Evolutionary conservation across 2,888 invertebrate genomes (phyloP).

Genomic region (Drosophila meridionalis): DNA sequence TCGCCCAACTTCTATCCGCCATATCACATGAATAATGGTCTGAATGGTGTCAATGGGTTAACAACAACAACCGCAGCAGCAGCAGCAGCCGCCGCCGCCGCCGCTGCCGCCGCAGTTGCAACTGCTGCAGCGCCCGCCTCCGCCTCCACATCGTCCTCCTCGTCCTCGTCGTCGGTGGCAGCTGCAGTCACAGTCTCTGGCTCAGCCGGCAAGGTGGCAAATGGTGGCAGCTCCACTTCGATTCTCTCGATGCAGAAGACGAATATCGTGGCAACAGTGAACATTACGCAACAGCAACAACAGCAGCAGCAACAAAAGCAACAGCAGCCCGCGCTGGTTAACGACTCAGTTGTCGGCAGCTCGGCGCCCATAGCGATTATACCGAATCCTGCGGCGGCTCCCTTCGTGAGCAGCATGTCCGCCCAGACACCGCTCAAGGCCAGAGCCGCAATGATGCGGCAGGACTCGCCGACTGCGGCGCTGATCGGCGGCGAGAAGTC

Average conservation of each 20-base stretch:
- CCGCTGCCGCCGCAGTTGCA: conserved; percentile 52
- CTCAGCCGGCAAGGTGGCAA: conserved; percentile 63
- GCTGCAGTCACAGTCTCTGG: conserved; percentile 19
- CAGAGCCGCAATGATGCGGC: conserved; percentile 74
- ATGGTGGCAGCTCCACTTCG: conserved; percentile 68
- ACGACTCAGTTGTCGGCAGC: conserved; percentile 52
- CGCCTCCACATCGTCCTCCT: conserved; percentile 6
- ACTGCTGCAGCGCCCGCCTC: conserved; percentile 41
- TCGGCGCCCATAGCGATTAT: conserved; percentile 73
- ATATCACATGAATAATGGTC: conserved; percentile 84
- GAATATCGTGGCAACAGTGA: conserved; percentile 74
- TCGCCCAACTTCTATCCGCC: conserved; percentile 84
- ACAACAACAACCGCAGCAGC: conserved; percentile 63
- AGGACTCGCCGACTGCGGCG: conserved; percentile 83
- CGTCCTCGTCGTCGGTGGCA: conserved; percentile 9
- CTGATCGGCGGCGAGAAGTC: conserved; percentile 84
- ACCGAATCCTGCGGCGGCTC: conserved; percentile 73
- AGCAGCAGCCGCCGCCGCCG: conserved; percentile 50
- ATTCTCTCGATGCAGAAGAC: conserved; percentile 82
- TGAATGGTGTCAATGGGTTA: conserved; percentile 76
- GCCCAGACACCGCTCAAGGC: conserved; percentile 82
- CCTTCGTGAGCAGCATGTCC: conserved; percentile 80
- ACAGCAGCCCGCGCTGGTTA: conserved; percentile 54
- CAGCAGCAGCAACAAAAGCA: conserved; percentile 75
- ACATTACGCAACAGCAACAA: conserved; percentile 79